phyloP scores from a whole-genome alignment of 1,140 invertebrate species.

The Ips typographus region DNA sequence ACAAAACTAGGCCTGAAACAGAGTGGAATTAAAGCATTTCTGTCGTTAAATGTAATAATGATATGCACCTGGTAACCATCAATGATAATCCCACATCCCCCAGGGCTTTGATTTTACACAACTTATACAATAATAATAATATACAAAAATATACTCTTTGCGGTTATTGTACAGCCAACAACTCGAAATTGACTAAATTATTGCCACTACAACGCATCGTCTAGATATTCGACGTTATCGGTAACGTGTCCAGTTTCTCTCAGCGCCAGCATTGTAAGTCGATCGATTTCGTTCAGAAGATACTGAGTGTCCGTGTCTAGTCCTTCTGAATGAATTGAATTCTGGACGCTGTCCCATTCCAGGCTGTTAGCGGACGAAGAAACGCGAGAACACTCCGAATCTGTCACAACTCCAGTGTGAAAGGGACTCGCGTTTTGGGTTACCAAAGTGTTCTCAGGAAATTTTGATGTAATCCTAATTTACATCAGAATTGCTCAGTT shows the following conservation, averaged over 20 bases:
- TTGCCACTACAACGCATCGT: constrained; percentile 24
- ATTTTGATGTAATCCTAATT: constrained; percentile 26
- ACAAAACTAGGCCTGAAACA: no score
- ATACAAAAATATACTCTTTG: no score
- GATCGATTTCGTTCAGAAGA: constrained; percentile 58
- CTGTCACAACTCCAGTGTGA: constrained; percentile 27
- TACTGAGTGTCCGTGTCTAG: constrained; percentile 56
- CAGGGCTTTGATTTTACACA: no score
- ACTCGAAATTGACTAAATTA: background rate
- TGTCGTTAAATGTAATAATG: no score
- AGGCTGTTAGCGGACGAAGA: constrained; percentile 59
- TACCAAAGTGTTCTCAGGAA: constrained; percentile 30
- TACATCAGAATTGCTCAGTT: no score
- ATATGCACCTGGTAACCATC: no score
- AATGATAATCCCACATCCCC: no score
- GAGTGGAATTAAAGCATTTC: no score
- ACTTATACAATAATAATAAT: no score
- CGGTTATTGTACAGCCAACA: background rate
- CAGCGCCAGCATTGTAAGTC: constrained; percentile 56
- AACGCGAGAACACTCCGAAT: constrained; percentile 57
- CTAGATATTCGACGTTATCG: constrained; percentile 22
- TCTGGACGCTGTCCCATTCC: constrained; percentile 60
- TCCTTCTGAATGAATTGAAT: constrained; percentile 51
- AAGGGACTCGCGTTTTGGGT: constrained; percentile 4
- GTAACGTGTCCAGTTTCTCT: constrained; percentile 53